Conservation (phyloP, 2,113 vertebrate species). For the Colistium nudipinnis region DNA sequence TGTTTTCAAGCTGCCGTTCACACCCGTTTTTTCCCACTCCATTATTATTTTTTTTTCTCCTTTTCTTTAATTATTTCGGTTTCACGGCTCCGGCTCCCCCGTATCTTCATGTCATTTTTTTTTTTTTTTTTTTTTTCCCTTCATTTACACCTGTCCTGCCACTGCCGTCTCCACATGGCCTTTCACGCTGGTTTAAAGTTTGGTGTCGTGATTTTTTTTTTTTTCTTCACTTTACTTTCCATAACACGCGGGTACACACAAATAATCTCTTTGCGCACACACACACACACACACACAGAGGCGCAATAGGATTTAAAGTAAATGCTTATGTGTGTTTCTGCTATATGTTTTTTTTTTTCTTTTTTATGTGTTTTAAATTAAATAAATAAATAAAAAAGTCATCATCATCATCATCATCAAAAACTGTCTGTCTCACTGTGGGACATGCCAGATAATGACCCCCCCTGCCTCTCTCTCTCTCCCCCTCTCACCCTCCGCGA, state of each 20-base stretch:
- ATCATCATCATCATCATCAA: no score
- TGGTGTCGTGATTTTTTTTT: conserved; percentile 1
- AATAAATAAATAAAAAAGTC: no score
- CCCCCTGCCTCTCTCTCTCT: background rate
- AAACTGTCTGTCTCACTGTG: conserved; percentile 40
- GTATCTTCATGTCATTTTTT: conserved; percentile 10
- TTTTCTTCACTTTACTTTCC: background rate
- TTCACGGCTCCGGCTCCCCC: background rate
- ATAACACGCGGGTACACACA: no score
- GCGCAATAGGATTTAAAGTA: no score
- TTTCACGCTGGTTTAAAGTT: conserved; percentile 9
- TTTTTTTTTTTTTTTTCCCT: background rate
- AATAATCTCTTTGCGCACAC: no score
- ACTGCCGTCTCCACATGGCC: background rate
- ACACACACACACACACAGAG: background rate
- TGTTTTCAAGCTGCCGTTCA: background rate
- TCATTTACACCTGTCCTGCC: conserved; percentile 16
- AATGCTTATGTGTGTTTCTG: no score
- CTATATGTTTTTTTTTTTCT: no score
- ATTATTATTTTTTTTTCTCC: conserved; percentile 19
- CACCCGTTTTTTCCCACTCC: background rate
- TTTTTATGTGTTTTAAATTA: no score
- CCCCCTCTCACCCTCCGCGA: background rate
- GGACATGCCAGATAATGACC: conserved; percentile 66
- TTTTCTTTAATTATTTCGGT: conserved; percentile 38